A percentile compares a stretch with the other conserved stretches of the same genome.
phyloP scores from a whole-genome alignment of 2,797 vertebrate species.

The Geotrypetes seraphini region DNA sequence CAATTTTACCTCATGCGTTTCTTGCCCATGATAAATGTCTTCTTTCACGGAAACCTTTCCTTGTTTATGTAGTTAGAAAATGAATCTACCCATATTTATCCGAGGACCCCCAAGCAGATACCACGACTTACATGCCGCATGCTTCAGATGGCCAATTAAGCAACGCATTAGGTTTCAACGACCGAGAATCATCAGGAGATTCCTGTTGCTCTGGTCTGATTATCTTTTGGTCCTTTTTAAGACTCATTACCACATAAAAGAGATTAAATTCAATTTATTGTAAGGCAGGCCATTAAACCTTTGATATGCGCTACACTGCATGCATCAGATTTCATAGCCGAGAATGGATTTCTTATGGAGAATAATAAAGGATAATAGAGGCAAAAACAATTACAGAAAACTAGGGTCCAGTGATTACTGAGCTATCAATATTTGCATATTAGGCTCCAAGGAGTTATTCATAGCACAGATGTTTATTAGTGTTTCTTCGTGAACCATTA shows the following conservation, averaged over 20 bases:
- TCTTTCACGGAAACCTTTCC: slow-evolving; percentile 8
- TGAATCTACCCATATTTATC: slow-evolving; percentile 13
- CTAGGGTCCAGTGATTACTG: slow-evolving; percentile 31
- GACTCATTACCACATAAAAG: slow-evolving; percentile 34
- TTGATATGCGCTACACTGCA: slow-evolving; percentile 22
- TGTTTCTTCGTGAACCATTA: slow-evolving; percentile 19
- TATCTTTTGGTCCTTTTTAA: slow-evolving; percentile 28
- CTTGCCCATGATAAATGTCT: not conserved
- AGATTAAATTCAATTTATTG: slow-evolving; percentile 52
- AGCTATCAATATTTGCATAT: slow-evolving; percentile 44
- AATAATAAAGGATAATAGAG: slow-evolving; percentile 42
- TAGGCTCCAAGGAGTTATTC: slow-evolving; percentile 20
- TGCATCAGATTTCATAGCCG: slow-evolving; percentile 20
- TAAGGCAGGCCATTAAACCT: slow-evolving; percentile 39
- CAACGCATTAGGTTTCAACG: slow-evolving; percentile 23
- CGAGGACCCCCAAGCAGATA: slow-evolving; percentile 2
- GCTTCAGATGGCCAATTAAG: slow-evolving; percentile 23
- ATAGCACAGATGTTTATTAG: slow-evolving; percentile 32
- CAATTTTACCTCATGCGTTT: not conserved
- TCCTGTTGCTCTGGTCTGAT: slow-evolving; percentile 23
- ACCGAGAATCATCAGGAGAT: slow-evolving; percentile 14
- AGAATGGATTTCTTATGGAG: slow-evolving; percentile 37
- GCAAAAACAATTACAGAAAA: slow-evolving; percentile 39
- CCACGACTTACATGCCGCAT: slow-evolving; percentile 11
- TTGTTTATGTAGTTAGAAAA: slow-evolving; percentile 8